Percentiles rank a stretch among this genome's conserved stretches.
phyloP scores from a whole-genome alignment of 2,888 invertebrate genomes.

The Aspidiotus destructor region DNA sequence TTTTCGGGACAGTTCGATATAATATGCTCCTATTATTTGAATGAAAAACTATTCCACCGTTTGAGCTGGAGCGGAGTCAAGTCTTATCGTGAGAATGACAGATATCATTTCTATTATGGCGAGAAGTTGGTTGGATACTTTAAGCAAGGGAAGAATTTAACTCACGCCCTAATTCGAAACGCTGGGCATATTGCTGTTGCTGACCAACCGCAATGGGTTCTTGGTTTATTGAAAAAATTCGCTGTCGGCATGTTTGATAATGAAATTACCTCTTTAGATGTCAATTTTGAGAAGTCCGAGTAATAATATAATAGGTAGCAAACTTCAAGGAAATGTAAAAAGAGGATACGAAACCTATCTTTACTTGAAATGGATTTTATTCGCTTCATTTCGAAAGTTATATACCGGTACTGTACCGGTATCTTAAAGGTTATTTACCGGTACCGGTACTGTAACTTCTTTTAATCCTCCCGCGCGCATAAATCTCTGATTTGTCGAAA shows the following conservation, averaged over 20 bases:
- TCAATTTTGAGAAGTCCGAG: neutral
- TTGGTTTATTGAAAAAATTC: conserved; percentile 60
- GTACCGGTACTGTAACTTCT: no score
- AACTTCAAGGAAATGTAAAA: no score
- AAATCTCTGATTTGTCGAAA: no score
- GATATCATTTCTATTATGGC: conserved; percentile 59
- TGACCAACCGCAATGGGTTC: conserved; percentile 67
- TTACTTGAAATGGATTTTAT: no score
- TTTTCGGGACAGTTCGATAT: conserved; percentile 88
- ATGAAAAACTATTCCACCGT: conserved; percentile 39
- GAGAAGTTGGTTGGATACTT: conserved; percentile 63
- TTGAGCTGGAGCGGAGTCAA: conserved; percentile 57
- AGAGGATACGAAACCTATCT: no score
- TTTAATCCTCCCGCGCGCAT: no score
- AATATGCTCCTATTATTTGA: conserved; percentile 65
- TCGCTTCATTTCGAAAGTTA: no score
- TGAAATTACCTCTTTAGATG: neutral
- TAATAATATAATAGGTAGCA: no score
- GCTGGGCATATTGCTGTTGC: conserved; percentile 73
- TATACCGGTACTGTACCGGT: no score
- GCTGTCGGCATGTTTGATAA: conserved; percentile 41
- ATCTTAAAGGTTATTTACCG: no score
- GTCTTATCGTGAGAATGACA: conserved; percentile 54
- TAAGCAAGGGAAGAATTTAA: conserved; percentile 58
- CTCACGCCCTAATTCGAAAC: conserved; percentile 61